These are phyloP conservation scores for Tachyglossus aculeatus DNA, from an alignment of 2,797 vertebrate species.

Conservation along the genomic window DNA sequence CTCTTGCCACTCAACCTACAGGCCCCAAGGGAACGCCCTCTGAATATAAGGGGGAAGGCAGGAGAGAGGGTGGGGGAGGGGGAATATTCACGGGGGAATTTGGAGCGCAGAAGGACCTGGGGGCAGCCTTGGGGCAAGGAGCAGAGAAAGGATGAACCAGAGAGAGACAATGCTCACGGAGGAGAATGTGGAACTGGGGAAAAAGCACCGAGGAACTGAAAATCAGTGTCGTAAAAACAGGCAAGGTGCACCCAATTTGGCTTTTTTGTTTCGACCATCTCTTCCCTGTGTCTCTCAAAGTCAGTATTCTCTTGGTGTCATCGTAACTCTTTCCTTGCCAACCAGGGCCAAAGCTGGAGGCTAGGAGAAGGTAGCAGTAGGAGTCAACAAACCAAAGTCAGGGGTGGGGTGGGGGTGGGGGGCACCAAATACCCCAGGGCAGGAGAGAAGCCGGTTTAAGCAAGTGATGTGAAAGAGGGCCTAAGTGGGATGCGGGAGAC, in stretches of 20 bases:
- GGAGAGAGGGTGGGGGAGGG: background rate
- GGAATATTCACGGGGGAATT: background rate
- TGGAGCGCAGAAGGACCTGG: background rate
- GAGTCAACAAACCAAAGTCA: background rate
- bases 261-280: background rate
- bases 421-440: background rate
- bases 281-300: background rate
- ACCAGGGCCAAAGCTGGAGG: background rate
- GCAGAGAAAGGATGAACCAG: background rate
- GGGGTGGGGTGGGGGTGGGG: too few species aligned
- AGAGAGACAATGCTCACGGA: background rate
- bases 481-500: background rate
- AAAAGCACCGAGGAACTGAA: background rate
- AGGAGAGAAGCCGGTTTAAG: background rate
- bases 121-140: background rate
- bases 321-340: background rate
- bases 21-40: too few species aligned
- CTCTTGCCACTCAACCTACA: too few species aligned
- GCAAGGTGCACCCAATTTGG: background rate
- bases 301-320: background rate
- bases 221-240: background rate
- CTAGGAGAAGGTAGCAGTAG: background rate
- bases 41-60: background rate
- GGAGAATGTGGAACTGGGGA: background rate
- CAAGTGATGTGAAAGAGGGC: background rate